Evolutionary conservation across 2,113 vertebrate species (phyloP).

Genomic region (Camelus dromedarius): DNA sequence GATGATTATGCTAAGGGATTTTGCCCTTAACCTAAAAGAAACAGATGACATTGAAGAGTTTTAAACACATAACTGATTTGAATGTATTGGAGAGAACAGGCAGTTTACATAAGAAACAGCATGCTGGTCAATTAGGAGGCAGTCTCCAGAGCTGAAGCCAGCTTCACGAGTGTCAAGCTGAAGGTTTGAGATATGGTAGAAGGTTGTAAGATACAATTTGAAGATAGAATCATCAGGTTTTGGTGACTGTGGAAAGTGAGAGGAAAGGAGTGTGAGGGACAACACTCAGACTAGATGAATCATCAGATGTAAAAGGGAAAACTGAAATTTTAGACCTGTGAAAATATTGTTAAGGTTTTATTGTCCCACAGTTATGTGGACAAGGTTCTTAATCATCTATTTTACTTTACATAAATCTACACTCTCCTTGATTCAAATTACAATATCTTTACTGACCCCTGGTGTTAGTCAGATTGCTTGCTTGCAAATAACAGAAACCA

Average conservation of each 20-base stretch:
- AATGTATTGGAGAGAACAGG: background rate
- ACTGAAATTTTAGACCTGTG: background rate
- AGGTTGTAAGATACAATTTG: background rate
- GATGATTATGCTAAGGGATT: background rate
- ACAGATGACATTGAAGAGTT: background rate
- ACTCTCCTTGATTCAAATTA: background rate
- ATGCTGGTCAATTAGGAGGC: background rate
- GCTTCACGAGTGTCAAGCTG: background rate
- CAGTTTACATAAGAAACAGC: background rate
- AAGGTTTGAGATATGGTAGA: background rate
- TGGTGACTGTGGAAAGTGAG: background rate
- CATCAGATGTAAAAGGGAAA: background rate
- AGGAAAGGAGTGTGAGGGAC: background rate
- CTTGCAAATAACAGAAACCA: constrained; percentile 16
- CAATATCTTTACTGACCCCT: constrained; percentile 50
- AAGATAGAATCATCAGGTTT: background rate
- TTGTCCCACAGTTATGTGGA: background rate
- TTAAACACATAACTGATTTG: background rate
- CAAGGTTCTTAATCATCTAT: background rate
- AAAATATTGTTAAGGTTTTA: background rate
- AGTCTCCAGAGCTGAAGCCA: background rate
- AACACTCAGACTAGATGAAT: background rate
- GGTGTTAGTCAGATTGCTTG: background rate
- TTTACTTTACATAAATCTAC: background rate
- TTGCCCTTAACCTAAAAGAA: background rate